Percentiles rank a stretch among this genome's conserved stretches.
These are phyloP conservation scores for Megaceryle alcyon DNA, from an alignment of 2,797 vertebrate species.

Conservation along the genomic window DNA sequence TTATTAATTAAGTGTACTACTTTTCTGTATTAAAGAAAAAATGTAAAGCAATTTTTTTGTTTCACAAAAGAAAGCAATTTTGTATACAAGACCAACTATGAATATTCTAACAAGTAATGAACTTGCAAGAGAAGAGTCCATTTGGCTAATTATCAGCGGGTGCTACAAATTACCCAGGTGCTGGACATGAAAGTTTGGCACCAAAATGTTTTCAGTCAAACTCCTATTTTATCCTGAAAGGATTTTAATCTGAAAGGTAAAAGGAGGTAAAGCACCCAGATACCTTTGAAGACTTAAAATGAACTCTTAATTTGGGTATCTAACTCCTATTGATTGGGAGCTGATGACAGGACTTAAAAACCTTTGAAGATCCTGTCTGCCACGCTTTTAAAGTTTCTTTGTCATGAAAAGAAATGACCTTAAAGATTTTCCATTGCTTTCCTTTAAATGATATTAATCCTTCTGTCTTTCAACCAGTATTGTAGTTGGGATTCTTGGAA, in stretches of 20 bases:
- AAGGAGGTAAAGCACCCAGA: constrained; percentile 50
- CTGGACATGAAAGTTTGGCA: not conserved
- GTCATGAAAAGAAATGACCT: constrained; percentile 46
- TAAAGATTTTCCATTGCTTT: constrained; percentile 54
- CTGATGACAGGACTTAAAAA: constrained; percentile 42
- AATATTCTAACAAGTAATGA: not conserved
- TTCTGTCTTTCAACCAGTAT: constrained; percentile 9
- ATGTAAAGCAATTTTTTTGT: not conserved
- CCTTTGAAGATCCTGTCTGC: constrained; percentile 52
- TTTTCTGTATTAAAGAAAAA: not conserved
- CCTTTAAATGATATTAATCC: constrained; percentile 48
- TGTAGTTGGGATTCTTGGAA: constrained; percentile 27
- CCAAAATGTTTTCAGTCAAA: not conserved
- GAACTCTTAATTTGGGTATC: constrained; percentile 56
- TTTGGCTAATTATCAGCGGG: not conserved
- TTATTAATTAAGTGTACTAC: not conserved
- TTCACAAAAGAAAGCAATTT: not conserved
- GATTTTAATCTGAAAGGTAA: not conserved
- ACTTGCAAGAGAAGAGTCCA: not conserved
- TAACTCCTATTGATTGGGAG: constrained; percentile 52
- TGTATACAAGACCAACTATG: not conserved
- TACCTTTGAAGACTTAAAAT: constrained; percentile 41
- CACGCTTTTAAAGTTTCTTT: constrained; percentile 41
- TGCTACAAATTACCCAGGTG: not conserved
- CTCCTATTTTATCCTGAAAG: not conserved